phyloP scores from a whole-genome alignment of 2,888 invertebrate species.

The Chaitophorus viminalis region DNA sequence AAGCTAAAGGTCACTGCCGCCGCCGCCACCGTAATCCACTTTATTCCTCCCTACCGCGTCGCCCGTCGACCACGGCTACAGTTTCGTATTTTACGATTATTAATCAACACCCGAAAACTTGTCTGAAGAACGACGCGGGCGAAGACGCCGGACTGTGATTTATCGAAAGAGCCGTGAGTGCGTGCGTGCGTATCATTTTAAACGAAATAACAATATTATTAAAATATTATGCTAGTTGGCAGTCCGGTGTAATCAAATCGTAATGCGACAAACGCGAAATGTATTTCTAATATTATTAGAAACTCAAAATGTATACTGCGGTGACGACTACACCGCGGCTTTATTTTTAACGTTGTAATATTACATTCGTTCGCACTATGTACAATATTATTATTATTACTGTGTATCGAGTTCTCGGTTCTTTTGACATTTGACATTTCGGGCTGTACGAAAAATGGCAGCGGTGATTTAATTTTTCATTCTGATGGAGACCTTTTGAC shows the following conservation, averaged over 20 bases:
- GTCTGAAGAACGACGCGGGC: neutral
- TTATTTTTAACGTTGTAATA: neutral
- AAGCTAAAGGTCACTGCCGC: conserved; percentile 34
- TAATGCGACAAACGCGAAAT: neutral
- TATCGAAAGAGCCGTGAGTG: neutral
- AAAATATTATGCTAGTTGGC: neutral
- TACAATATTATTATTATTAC: neutral
- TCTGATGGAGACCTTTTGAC: conserved; percentile 30
- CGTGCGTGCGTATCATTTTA: too few relatives aligned
- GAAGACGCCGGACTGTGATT: neutral
- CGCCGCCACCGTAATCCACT: neutral
- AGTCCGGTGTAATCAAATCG: neutral
- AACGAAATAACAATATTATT: neutral
- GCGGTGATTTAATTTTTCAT: conserved; percentile 23
- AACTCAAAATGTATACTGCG: neutral
- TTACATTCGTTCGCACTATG: neutral
- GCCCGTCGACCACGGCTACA: neutral
- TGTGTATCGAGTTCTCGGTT: neutral
- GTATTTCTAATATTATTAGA: conserved; percentile 8
- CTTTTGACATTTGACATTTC: conserved; percentile 52
- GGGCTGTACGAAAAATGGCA: neutral
- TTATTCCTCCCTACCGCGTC: neutral
- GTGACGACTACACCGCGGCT: too few relatives aligned
- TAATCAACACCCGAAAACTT: conserved; percentile 31
- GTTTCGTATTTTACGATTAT: conserved; percentile 27